A percentile compares a stretch with the other conserved stretches of the same genome.
phyloP scores from a whole-genome alignment of 2,797 vertebrate genomes.

The Crenuchus spilurus region DNA sequence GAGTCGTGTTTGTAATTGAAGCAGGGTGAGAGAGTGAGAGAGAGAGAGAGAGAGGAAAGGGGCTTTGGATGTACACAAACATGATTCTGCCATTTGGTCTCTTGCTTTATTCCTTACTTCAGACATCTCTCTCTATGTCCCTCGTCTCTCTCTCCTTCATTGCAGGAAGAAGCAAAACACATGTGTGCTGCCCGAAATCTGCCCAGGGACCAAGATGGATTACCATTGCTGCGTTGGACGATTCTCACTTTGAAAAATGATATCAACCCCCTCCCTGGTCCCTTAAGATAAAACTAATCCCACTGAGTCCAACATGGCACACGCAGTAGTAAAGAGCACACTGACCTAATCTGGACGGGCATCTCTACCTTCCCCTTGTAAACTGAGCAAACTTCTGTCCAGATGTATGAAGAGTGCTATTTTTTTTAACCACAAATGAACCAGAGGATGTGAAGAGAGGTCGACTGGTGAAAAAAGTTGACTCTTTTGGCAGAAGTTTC shows the following conservation, averaged over 20 bases:
- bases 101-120: constrained; percentile 71
- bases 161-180: constrained; percentile 72
- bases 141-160: constrained; percentile 59
- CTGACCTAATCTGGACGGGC: constrained; percentile 73
- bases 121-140: constrained; percentile 79
- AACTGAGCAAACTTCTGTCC: constrained; percentile 52
- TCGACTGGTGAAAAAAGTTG: too few species aligned
- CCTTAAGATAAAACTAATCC: constrained; percentile 80
- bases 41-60: background rate
- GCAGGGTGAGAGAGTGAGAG: too few species aligned
- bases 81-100: constrained; percentile 79
- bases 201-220: constrained; percentile 82
- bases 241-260: constrained; percentile 83
- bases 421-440: too few species aligned
- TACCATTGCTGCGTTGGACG: constrained; percentile 77
- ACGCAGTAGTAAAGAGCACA: constrained; percentile 62
- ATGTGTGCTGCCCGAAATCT: constrained; percentile 76
- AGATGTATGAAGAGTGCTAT: too few species aligned
- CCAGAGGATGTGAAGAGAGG: too few species aligned
- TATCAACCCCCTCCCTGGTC: constrained; percentile 69
- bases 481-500: background rate
- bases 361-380: constrained; percentile 70
- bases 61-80: constrained; percentile 71
- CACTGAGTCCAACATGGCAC: constrained; percentile 60
- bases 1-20: constrained; percentile 13